phyloP scores from a whole-genome alignment of 2,113 vertebrate species.

The Macroglossus sobrinus region DNA sequence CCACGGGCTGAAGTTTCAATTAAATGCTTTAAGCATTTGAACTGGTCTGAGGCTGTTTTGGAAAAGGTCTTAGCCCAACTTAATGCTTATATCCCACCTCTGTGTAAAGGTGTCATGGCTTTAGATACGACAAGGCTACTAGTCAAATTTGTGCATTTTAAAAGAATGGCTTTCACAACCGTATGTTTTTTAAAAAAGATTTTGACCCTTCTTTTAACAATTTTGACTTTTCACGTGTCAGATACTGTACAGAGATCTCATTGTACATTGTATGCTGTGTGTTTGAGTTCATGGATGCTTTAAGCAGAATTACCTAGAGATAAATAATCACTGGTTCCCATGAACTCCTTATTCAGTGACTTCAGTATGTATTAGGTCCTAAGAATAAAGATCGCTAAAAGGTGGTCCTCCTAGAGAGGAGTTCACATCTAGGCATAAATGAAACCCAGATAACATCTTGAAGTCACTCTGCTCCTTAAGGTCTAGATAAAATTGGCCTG shows the following conservation, averaged over 20 bases:
- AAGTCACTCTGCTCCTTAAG: not conserved
- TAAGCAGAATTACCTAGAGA: not conserved
- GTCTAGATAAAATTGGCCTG: not conserved
- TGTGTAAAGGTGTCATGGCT: not conserved
- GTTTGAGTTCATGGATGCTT: not conserved
- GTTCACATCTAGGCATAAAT: not conserved
- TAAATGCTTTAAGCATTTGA: not conserved
- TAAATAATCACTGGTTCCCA: not conserved
- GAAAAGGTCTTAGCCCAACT: not conserved
- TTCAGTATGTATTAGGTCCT: not conserved
- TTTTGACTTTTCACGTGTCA: not conserved
- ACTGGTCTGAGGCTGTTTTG: not conserved
- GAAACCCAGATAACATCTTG: not conserved
- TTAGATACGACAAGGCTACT: not conserved
- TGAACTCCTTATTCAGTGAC: not conserved
- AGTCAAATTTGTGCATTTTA: not conserved
- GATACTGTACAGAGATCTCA: not conserved
- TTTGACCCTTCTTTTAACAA: not conserved
- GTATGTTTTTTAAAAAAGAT: not conserved
- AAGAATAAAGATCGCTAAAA: not conserved
- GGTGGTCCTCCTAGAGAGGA: not conserved
- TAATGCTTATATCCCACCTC: not conserved
- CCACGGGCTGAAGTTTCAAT: not conserved
- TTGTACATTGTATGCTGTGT: not conserved
- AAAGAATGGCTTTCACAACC: not conserved